Percentiles rank a stretch among this genome's conserved stretches.
phyloP scores from a whole-genome alignment of 2,888 invertebrate genomes.

The Carterocephalus palaemon region DNA sequence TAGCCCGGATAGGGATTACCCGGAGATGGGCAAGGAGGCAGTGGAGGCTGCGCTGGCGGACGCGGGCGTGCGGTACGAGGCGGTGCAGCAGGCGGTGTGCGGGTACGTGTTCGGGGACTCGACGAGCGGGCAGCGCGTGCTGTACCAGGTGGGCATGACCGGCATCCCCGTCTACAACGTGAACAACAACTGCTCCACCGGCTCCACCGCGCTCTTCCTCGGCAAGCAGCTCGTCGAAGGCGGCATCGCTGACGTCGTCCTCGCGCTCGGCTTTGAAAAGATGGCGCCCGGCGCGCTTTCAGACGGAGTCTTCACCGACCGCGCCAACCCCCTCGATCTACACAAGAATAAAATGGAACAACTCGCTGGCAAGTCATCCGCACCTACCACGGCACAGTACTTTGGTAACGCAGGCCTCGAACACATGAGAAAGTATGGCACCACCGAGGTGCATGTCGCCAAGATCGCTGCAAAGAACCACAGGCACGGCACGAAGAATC shows the following conservation, averaged over 20 bases:
- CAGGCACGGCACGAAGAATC: conserved; percentile 97
- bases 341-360: conserved; percentile 93
- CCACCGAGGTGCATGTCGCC: conserved; percentile 94
- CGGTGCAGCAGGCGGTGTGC: conserved; percentile 92
- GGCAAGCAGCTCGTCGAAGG: conserved; percentile 96
- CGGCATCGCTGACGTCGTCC: conserved; percentile 90
- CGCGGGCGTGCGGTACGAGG: conserved; percentile 85
- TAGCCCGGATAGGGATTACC: conserved; percentile 93
- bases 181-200: conserved; percentile 99
- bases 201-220: conserved; percentile 93
- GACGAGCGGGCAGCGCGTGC: conserved; percentile 95
- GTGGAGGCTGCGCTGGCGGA: conserved; percentile 92
- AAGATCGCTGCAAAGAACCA: conserved; percentile 99
- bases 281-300: conserved; percentile 96
- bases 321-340: conserved; percentile 93
- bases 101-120: conserved; percentile 98
- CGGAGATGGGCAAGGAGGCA: conserved; percentile 96
- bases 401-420: conserved; percentile 98
- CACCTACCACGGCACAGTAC: conserved; percentile 95
- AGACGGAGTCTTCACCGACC: conserved; percentile 85
- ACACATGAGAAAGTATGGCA: conserved; percentile 97
- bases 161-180: conserved; percentile 99
- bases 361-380: conserved; percentile 82
- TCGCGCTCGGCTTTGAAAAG: conserved; percentile 98
- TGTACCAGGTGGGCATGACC: conserved; percentile 96